Evolutionary conservation across 2,888 invertebrate species (phyloP).

Genomic region (Drosophila subquinaria): DNA sequence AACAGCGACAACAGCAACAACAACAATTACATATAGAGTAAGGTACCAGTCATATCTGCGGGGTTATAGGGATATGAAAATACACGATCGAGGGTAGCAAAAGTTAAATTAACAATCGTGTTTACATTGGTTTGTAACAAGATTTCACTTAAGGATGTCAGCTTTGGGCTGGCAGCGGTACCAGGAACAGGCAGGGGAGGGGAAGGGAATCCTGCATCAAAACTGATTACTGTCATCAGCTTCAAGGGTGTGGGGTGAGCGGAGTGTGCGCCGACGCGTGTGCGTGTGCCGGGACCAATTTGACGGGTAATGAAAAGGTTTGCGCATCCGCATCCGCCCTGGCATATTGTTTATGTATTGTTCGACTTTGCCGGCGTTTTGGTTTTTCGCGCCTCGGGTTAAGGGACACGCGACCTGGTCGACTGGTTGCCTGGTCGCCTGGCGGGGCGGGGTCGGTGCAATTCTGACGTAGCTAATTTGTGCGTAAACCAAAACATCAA

Average conservation of each 20-base stretch:
- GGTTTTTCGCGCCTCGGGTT: constrained; percentile 85
- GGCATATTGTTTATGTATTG: constrained; percentile 76
- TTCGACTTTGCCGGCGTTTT: constrained; percentile 61
- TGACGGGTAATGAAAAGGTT: constrained; percentile 83
- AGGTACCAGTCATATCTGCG: constrained; percentile 17
- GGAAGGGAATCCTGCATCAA: constrained; percentile 71
- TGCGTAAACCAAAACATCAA: constrained; percentile 80
- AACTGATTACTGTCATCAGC: constrained; percentile 85
- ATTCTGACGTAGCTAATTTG: constrained; percentile 85
- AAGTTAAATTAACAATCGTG: constrained; percentile 84
- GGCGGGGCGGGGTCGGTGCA: constrained; percentile 50
- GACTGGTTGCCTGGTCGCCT: constrained; percentile 59
- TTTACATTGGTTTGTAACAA: constrained; percentile 85
- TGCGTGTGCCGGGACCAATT: constrained; percentile 52
- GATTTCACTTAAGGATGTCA: constrained; percentile 85
- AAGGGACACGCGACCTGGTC: constrained; percentile 73
- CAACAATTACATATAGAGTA: constrained; percentile 9
- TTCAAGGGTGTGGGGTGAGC: constrained; percentile 23
- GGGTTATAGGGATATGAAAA: constrained; percentile 42
- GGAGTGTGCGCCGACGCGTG: constrained; percentile 73
- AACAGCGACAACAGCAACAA: constrained; percentile 13
- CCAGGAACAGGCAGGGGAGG: constrained; percentile 17
- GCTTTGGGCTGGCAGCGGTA: constrained; percentile 52
- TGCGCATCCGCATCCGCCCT: constrained; percentile 76
- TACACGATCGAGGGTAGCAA: constrained; percentile 35